These are phyloP conservation scores for Phalacrocorax brasilianus DNA, from an alignment of 2,113 vertebrate species.

Conservation along the genomic window DNA sequence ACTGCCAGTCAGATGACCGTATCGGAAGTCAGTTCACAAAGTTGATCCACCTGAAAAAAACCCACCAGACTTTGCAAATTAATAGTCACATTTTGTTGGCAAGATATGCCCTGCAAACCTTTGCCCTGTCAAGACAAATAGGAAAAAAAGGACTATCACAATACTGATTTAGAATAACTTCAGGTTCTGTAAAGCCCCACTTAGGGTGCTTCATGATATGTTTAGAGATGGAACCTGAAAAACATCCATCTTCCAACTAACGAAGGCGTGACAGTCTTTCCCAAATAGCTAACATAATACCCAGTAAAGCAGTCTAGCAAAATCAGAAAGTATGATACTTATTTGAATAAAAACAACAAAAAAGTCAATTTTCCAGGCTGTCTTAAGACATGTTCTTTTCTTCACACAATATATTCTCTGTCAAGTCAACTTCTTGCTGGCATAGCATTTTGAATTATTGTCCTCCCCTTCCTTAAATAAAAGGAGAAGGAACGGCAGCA, in stretches of 20 bases:
- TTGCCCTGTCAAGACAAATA: background rate
- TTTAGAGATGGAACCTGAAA: background rate
- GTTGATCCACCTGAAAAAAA: background rate
- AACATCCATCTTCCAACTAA: background rate
- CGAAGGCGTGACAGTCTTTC: background rate
- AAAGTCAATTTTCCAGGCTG: background rate
- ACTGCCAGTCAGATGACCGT: background rate
- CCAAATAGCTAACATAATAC: background rate
- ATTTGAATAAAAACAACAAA: background rate
- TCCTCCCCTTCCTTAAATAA: background rate
- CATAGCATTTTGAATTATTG: background rate
- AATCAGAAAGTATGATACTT: background rate
- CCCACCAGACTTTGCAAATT: background rate
- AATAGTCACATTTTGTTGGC: background rate
- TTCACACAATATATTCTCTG: background rate
- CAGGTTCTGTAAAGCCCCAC: background rate
- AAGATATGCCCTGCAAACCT: background rate
- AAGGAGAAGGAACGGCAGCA: background rate
- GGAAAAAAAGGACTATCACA: background rate
- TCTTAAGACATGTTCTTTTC: background rate
- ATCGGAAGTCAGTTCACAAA: background rate
- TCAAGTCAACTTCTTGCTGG: background rate
- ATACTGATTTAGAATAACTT: background rate
- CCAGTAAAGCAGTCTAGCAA: background rate
- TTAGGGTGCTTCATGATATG: background rate